Conservation (phyloP, 35 echinoderm and acorn worm species). For the Anneissia japonica region DNA sequence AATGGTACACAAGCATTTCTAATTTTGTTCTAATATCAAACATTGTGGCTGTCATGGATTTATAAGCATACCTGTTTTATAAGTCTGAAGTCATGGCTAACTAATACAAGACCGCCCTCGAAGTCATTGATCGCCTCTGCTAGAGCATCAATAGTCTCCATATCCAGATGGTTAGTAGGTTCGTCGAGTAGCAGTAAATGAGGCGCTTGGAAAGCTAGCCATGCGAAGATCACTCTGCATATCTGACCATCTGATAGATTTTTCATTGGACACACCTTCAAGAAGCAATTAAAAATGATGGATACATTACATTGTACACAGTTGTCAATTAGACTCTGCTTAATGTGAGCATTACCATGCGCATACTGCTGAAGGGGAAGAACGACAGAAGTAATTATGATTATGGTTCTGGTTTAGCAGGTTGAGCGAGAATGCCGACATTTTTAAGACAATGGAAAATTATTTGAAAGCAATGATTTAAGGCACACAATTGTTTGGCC, state of each 20-base stretch:
- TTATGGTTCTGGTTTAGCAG: too few relatives aligned
- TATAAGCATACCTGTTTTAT: constrained; percentile 79
- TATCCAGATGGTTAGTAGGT: constrained; percentile 99
- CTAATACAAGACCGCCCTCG: constrained; percentile 80
- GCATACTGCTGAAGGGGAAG: too few relatives aligned
- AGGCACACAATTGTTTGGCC: too few relatives aligned
- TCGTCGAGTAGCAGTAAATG: constrained; percentile 92
- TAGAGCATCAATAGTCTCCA: constrained; percentile 97
- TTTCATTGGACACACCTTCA: constrained; percentile 80
- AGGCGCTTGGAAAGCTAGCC: constrained; percentile 64
- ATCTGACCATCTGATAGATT: constrained; percentile 93
- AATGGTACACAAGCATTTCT: neutral
- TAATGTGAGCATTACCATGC: too few relatives aligned
- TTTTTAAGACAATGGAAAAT: too few relatives aligned
- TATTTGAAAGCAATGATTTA: too few relatives aligned
- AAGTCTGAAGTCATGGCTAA: constrained; percentile 99
- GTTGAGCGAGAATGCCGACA: too few relatives aligned
- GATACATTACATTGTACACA: too few relatives aligned
- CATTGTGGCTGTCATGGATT: neutral
- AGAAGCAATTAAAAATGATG: too few relatives aligned
- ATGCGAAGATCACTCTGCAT: constrained; percentile 90
- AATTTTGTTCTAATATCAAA: neutral
- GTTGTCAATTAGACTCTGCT: too few relatives aligned
- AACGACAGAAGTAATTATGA: too few relatives aligned
- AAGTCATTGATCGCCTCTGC: constrained; percentile 94